Evolutionary conservation across 2,113 vertebrate species (phyloP), one percentile per base, ranked within the genome.

Genomic region (Tachuris rubrigastra): DNA sequence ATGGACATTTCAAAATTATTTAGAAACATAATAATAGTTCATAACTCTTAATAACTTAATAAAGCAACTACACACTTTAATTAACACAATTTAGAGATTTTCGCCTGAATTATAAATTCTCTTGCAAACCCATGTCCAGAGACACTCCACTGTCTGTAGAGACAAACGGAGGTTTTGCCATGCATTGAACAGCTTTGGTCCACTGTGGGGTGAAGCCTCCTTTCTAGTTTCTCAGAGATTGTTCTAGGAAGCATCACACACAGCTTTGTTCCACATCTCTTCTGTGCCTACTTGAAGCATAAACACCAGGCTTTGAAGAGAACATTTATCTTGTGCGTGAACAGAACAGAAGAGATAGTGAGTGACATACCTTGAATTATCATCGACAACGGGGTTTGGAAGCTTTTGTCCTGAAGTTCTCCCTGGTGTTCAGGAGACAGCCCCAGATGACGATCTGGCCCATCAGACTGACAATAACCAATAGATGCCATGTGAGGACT

Each of bases 291-390:
- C 41, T 75, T 39, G 13, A 41, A 37, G 28, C 0, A 3, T 6
- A 46, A 78, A 46, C 14, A 65, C 4, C 24, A 66, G 41, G 33
- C 71, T 82, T 79, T 60, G 46, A 83, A 86, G 19, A n/a, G 46
- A 83, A 24, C 2, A 0, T 18, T 1, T 0, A 0, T 46, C 44
- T 72, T 49, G 8, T 50, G 31, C 8, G 3, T 24, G 65, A 72
- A 55, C 22, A 59, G 77, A 35, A 31, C 16, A 44, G 35, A 30
- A n/a, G 31, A 68, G 1, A 3, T 6, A 62, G 12, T 39, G 24
- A 68, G 12, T 62, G 7, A 90, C 5, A 27, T 8, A 22, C 18
- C 30, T 62, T 59, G n/a, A 76, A 80, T 22, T n/a, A n/a, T 56
- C 42, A 24, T 22, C 0, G 1, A 49, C 35, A 53, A 47, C 6